These are phyloP conservation scores for Tachycineta bicolor DNA, from an alignment of 2,113 vertebrate genomes.

Conservation along the genomic window DNA sequence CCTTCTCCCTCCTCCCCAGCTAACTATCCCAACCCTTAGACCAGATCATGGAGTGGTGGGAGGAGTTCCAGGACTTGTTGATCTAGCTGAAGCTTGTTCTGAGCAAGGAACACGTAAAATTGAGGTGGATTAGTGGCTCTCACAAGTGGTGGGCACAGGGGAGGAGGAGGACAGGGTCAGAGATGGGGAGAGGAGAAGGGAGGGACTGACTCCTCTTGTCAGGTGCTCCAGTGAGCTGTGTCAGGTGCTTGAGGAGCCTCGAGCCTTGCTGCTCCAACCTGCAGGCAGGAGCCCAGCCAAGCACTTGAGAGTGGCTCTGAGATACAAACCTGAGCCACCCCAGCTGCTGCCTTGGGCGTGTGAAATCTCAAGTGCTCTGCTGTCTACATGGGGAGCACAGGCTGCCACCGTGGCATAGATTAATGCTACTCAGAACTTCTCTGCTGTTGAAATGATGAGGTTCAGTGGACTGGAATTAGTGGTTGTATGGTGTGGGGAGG, in stretches of 20 bases:
- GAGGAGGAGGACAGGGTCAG: not conserved
- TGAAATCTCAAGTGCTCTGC: not conserved
- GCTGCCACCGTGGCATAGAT: not conserved
- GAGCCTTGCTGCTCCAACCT: not conserved
- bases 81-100: not conserved
- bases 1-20: not conserved
- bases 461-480: not conserved
- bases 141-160: not conserved
- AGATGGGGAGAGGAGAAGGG: not conserved
- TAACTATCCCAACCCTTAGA: not conserved
- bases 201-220: not conserved
- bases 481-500: too few species aligned
- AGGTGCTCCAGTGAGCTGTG: not conserved
- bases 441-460: not conserved
- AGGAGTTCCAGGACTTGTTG: not conserved
- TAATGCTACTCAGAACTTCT: not conserved
- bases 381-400: accelerated
- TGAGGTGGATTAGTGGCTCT: not conserved
- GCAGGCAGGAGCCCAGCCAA: not conserved
- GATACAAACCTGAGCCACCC: not conserved
- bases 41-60: not conserved
- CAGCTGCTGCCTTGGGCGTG: not conserved
- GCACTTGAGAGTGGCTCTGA: not conserved
- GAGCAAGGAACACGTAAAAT: not conserved
- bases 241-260: not conserved